Percentiles rank a stretch among this genome's conserved stretches.
These are phyloP conservation scores for Aphelenchoides fujianensis DNA, from an alignment of 1,140 invertebrate genomes.

Conservation along the genomic window DNA sequence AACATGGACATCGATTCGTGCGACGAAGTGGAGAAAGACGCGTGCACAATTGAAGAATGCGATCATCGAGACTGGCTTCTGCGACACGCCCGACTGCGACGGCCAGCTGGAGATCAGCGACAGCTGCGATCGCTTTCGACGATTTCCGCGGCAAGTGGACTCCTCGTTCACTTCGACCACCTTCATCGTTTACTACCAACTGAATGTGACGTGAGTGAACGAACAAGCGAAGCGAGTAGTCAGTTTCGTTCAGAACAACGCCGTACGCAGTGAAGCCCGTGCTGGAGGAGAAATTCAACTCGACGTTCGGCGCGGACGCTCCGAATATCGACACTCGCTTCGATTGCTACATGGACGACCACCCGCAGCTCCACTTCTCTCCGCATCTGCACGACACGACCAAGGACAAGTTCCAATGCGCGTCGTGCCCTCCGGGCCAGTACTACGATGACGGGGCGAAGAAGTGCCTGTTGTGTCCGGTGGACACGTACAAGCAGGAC, in stretches of 20 bases:
- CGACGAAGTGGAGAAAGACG: not conserved
- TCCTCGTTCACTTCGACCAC: not conserved
- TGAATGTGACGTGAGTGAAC: not conserved
- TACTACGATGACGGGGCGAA: not conserved
- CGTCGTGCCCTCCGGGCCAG: constrained; percentile 2
- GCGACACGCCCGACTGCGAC: not conserved
- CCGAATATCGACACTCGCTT: not conserved
- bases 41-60: not conserved
- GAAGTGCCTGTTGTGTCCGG: not conserved
- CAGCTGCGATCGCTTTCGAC: not conserved
- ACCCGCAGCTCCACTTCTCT: not conserved
- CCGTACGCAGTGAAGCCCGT: not conserved
- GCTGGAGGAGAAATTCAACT: not conserved
- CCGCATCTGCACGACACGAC: not conserved
- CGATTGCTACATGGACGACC: not conserved
- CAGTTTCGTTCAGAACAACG: not conserved
- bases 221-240: not conserved
- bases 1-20: not conserved
- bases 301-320: not conserved
- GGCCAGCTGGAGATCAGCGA: not conserved
- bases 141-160: not conserved
- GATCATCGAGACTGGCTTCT: not conserved
- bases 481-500: constrained; percentile 1
- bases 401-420: not conserved
- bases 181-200: constrained; percentile 7